Conservation (phyloP, 2,888 invertebrate genomes). For the Synergus japonicus region DNA sequence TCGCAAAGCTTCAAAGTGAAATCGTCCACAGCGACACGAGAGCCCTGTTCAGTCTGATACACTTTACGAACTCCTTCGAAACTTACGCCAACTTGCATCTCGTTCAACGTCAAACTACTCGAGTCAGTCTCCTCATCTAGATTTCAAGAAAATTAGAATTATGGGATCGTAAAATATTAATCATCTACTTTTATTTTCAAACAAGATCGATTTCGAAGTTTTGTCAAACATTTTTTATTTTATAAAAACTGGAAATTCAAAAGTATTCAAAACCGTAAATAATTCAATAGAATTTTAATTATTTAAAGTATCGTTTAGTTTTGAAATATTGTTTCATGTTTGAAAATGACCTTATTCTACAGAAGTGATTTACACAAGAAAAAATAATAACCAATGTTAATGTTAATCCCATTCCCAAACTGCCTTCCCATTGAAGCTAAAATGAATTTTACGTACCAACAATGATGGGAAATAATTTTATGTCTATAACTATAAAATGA, state of each 20-base stretch:
- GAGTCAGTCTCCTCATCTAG: slow-evolving; percentile 67
- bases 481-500: neutral
- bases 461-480: neutral
- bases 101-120: slow-evolving; percentile 66
- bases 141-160: slow-evolving; percentile 15
- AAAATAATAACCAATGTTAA: neutral
- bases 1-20: slow-evolving; percentile 89
- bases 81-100: slow-evolving; percentile 83
- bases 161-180: neutral
- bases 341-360: too few relatives aligned
- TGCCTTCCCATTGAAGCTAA: neutral
- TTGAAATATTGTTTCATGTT: too few relatives aligned
- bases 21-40: slow-evolving; percentile 85
- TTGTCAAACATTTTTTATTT: neutral
- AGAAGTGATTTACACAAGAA: too few relatives aligned
- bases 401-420: neutral
- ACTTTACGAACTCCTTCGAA: slow-evolving; percentile 86
- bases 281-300: too few relatives aligned
- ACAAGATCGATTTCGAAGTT: neutral
- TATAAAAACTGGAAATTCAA: too few relatives aligned
- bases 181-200: neutral
- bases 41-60: slow-evolving; percentile 79
- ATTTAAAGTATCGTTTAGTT: too few relatives aligned
- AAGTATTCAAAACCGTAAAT: too few relatives aligned
- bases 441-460: neutral